Evolutionary conservation across 2,888 invertebrate genomes (phyloP).

Genomic region (Escarpia spicata): DNA sequence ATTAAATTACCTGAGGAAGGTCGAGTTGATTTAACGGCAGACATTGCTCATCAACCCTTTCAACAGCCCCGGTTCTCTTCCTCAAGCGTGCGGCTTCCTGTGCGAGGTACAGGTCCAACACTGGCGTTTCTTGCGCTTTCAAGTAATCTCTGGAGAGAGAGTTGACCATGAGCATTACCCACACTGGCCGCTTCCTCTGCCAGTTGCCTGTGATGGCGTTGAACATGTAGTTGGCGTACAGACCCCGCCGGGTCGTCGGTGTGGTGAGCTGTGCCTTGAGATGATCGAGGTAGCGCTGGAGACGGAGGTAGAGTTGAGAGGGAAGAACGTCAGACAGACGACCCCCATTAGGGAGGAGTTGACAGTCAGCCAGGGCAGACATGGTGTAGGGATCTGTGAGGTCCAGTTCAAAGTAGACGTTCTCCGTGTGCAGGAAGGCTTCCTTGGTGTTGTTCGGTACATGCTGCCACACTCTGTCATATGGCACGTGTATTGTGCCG

Average conservation of each 20-base stretch:
- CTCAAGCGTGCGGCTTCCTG: slow-evolving; percentile 66
- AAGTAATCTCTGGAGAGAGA: slow-evolving; percentile 68
- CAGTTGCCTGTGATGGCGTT: slow-evolving; percentile 69
- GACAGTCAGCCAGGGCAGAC: slow-evolving; percentile 66
- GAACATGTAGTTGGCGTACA: slow-evolving; percentile 68
- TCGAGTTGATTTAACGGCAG: slow-evolving; percentile 69
- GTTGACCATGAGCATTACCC: slow-evolving; percentile 71
- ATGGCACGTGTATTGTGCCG: slow-evolving; percentile 72
- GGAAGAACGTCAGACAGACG: slow-evolving; percentile 65
- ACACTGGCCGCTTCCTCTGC: slow-evolving; percentile 70
- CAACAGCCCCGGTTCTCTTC: slow-evolving; percentile 69
- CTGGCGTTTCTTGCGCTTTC: slow-evolving; percentile 67
- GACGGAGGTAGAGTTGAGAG: slow-evolving; percentile 63
- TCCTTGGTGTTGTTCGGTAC: slow-evolving; percentile 68
- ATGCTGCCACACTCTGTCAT: slow-evolving; percentile 69
- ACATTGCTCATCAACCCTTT: slow-evolving; percentile 71
- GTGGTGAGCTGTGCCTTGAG: slow-evolving; percentile 51
- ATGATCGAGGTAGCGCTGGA: slow-evolving; percentile 67
- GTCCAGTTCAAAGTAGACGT: slow-evolving; percentile 70
- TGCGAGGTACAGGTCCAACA: slow-evolving; percentile 70
- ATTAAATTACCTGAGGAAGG: slow-evolving; percentile 65
- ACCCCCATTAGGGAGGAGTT: slow-evolving; percentile 66
- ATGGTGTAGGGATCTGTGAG: slow-evolving; percentile 68
- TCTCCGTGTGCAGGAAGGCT: slow-evolving; percentile 68
- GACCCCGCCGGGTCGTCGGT: slow-evolving; percentile 53